A percentile compares a stretch with the other conserved stretches of the same genome.
phyloP scores from a whole-genome alignment of 2,797 vertebrate genomes.

The Myoxocephalus aenaeus region DNA sequence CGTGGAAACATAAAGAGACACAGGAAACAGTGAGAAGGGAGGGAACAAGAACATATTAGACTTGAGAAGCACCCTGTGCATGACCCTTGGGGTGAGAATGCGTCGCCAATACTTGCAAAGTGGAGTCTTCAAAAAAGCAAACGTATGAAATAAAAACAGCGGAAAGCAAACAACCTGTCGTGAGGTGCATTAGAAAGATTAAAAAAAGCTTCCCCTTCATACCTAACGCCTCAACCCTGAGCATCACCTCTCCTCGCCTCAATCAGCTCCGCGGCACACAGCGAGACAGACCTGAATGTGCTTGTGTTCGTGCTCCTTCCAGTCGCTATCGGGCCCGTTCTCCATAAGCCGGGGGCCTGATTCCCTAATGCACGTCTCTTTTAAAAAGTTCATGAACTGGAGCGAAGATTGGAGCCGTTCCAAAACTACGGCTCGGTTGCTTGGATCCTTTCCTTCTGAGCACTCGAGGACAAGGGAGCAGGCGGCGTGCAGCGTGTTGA shows the following conservation, averaged over 20 bases:
- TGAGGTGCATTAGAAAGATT: not conserved
- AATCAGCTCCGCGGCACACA: not conserved
- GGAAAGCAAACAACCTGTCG: not conserved
- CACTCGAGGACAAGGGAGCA: conserved; percentile 28
- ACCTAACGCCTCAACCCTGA: not conserved
- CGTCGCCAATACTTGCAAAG: no score
- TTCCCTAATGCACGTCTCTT: conserved; percentile 50
- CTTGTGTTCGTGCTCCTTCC: conserved; percentile 48
- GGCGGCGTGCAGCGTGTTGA: conserved; percentile 12
- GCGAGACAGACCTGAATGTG: not conserved
- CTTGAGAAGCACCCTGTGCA: no score
- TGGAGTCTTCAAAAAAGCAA: not conserved
- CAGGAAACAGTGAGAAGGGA: no score
- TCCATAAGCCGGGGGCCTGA: conserved; percentile 45
- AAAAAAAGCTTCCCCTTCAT: conserved; percentile 14
- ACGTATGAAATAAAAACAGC: not conserved
- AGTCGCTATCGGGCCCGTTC: conserved; percentile 50
- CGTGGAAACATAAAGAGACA: no score
- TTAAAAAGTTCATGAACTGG: conserved; percentile 60
- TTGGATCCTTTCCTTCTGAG: conserved; percentile 39
- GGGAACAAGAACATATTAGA: no score
- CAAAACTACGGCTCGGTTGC: conserved; percentile 53
- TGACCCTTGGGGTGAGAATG: no score
- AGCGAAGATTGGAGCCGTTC: conserved; percentile 55
- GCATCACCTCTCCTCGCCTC: conserved; percentile 34